These are phyloP conservation scores for Eledona agricola DNA, from an alignment of 2,888 invertebrate species.

Conservation along the genomic window DNA sequence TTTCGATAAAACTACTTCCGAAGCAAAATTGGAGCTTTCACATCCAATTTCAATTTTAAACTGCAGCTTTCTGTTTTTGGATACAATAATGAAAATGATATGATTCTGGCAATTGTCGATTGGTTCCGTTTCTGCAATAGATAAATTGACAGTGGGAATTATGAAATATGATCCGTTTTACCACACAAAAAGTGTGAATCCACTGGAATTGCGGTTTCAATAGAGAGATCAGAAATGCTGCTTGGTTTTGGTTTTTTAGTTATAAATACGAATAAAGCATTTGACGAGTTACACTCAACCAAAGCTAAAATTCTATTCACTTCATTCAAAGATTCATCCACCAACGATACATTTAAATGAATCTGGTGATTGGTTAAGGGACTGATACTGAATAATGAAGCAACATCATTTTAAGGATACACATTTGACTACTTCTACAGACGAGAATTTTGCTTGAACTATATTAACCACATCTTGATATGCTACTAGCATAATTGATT, in stretches of 20 bases:
- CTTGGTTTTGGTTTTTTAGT: conserved; percentile 72
- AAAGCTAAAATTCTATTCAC: conserved; percentile 68
- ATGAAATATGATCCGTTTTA: conserved; percentile 50
- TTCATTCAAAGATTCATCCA: conserved; percentile 64
- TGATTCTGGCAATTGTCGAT: conserved; percentile 63
- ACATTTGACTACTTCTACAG: conserved; percentile 66
- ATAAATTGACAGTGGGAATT: not conserved
- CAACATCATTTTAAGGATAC: conserved; percentile 63
- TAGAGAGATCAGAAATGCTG: conserved; percentile 78
- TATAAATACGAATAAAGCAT: conserved; percentile 68
- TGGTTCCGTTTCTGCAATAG: conserved; percentile 63
- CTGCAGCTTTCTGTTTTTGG: conserved; percentile 64
- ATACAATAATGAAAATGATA: conserved; percentile 66
- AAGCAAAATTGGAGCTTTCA: conserved; percentile 76
- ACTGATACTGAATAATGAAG: conserved; percentile 30
- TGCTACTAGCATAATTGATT: conserved; percentile 52
- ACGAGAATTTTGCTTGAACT: conserved; percentile 68
- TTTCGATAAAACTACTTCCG: conserved; percentile 76
- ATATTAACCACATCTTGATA: conserved; percentile 61
- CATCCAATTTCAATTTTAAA: conserved; percentile 68
- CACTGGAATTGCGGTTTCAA: conserved; percentile 83
- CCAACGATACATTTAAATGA: conserved; percentile 59
- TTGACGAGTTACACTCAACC: conserved; percentile 67
- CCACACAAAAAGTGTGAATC: conserved; percentile 81
- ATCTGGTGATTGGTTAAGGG: conserved; percentile 54